A percentile compares a stretch with the other conserved stretches of the same genome.
Evolutionary conservation across 2,113 vertebrate genomes (phyloP).

Genomic region (Nipponia nippon): DNA sequence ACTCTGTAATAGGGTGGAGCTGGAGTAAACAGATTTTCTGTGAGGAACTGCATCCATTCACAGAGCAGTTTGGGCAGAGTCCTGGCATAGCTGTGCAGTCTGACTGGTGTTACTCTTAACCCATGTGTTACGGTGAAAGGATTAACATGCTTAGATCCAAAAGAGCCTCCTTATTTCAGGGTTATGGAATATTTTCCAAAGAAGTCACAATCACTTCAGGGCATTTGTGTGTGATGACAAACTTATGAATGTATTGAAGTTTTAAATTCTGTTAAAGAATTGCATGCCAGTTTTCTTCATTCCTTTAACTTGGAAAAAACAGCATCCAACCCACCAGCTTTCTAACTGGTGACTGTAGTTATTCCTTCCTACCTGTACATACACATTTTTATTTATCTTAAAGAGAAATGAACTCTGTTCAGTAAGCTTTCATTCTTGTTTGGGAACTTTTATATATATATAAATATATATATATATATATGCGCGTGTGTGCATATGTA

Average conservation of each 20-base stretch:
- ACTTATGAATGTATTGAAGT: neutral
- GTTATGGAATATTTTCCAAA: neutral
- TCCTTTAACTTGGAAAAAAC: neutral
- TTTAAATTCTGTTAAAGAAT: neutral
- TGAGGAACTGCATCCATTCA: neutral
- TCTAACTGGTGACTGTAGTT: neutral
- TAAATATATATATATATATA: fast-evolving
- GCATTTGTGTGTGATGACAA: fast-evolving
- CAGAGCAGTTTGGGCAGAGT: neutral
- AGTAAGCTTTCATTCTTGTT: neutral
- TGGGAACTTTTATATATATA: neutral
- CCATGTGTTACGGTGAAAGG: fast-evolving
- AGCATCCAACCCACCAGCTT: neutral
- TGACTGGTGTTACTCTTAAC: neutral
- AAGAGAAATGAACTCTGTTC: neutral
- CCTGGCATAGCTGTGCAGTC: neutral
- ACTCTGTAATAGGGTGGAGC: slow-evolving; percentile 40
- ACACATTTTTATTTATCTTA: neutral
- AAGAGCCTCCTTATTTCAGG: neutral
- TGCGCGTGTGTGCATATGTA: fast-evolving
- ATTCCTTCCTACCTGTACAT: neutral
- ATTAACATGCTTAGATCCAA: neutral
- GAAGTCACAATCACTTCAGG: neutral
- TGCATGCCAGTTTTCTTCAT: neutral
- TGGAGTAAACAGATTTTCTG: neutral